Conservation (phyloP, 1,140 invertebrate species). For the Tetramorium alpestre region DNA sequence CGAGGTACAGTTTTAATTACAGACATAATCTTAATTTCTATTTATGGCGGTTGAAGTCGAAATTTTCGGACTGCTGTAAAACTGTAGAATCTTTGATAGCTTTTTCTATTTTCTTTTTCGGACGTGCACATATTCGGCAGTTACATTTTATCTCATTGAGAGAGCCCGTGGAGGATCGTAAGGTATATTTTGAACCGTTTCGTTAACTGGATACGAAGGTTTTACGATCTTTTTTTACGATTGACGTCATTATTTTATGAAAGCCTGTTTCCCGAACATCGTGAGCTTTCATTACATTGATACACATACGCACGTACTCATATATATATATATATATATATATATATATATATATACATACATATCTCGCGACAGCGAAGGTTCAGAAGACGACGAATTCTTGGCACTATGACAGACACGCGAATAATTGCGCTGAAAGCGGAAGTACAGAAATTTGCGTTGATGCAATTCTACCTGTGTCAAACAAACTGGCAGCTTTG, state of each 20-base stretch:
- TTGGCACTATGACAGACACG: conserved; percentile 64
- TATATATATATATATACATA: too few species aligned
- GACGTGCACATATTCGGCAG: not conserved
- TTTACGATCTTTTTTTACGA: conserved; percentile 50
- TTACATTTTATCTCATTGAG: conserved; percentile 39
- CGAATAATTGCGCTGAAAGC: conserved; percentile 19
- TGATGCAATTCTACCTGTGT: not conserved
- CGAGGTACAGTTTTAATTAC: too few species aligned
- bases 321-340: not conserved
- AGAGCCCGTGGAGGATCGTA: not conserved
- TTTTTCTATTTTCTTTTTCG: conserved; percentile 1
- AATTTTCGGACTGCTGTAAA: not conserved
- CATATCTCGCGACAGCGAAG: not conserved
- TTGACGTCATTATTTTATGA: conserved; percentile 65
- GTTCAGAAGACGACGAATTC: conserved; percentile 55
- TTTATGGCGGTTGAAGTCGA: not conserved
- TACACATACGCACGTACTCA: not conserved
- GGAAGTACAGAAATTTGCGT: not conserved
- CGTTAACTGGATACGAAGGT: conserved; percentile 41
- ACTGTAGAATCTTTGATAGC: not conserved
- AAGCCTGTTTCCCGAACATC: conserved; percentile 56
- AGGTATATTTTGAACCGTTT: conserved; percentile 31
- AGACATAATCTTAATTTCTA: not conserved
- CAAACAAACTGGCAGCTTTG: conserved; percentile 10
- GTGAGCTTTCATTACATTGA: conserved; percentile 32